Evolutionary conservation across 2,888 invertebrate species (phyloP).

Genomic region (Dermolepida albohirtum): DNA sequence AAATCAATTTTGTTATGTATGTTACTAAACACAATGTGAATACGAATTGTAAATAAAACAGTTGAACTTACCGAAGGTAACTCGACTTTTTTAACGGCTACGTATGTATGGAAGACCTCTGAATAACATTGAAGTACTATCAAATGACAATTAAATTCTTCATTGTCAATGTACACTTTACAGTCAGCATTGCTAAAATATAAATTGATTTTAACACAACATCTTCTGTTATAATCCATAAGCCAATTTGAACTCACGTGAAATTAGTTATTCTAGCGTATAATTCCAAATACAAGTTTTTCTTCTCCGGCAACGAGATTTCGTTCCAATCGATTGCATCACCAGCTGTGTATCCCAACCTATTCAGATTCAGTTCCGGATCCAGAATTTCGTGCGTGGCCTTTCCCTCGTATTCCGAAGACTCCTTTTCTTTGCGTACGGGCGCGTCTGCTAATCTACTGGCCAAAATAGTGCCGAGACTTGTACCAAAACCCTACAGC

Average conservation of each 20-base stretch:
- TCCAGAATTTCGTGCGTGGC: constrained; percentile 62
- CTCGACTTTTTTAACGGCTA: constrained; percentile 64
- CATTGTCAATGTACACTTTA: constrained; percentile 72
- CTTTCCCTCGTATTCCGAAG: constrained; percentile 61
- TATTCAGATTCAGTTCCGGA: constrained; percentile 67
- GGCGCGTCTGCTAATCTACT: constrained; percentile 50
- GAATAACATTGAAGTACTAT: constrained; percentile 79
- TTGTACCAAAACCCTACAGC: constrained; percentile 49
- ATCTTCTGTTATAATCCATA: background rate
- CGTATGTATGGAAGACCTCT: constrained; percentile 70
- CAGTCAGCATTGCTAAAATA: constrained; percentile 75
- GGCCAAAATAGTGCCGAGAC: constrained; percentile 52
- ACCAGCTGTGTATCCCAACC: constrained; percentile 70
- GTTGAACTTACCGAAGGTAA: constrained; percentile 58
- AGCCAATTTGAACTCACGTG: constrained; percentile 66
- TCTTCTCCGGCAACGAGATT: constrained; percentile 74
- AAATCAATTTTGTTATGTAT: too few species aligned
- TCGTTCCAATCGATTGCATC: constrained; percentile 74
- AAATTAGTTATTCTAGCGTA: constrained; percentile 75
- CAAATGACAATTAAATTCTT: constrained; percentile 77
- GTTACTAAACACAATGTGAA: too few species aligned
- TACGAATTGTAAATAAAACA: too few species aligned
- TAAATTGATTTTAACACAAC: too few species aligned
- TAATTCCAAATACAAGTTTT: constrained; percentile 75
- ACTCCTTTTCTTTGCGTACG: constrained; percentile 56